These are phyloP conservation scores for Hepsetus odoe DNA, from an alignment of 2,113 vertebrate species.

Conservation along the genomic window DNA sequence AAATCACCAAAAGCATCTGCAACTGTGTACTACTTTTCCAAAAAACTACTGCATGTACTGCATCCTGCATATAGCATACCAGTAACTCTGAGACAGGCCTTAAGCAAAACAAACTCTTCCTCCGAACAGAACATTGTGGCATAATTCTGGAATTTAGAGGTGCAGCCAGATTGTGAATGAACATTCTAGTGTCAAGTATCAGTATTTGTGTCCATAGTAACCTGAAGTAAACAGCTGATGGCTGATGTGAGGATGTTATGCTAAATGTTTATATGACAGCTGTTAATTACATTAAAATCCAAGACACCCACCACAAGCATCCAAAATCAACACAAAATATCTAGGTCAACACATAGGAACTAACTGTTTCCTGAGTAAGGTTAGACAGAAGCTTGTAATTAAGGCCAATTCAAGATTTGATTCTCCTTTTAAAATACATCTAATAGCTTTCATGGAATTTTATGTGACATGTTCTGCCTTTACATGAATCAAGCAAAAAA, in stretches of 20 bases:
- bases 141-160: conserved; percentile 19
- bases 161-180: conserved; percentile 48
- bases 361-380: conserved; percentile 19
- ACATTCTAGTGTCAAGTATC: conserved; percentile 48
- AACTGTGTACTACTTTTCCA: too few relatives aligned
- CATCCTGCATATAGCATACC: conserved; percentile 32
- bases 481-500: not conserved
- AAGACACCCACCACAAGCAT: conserved; percentile 15
- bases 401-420: conserved; percentile 1
- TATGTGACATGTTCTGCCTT: not conserved
- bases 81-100: conserved; percentile 33
- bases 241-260: conserved; percentile 38
- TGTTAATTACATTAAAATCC: conserved; percentile 41
- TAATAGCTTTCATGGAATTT: not conserved
- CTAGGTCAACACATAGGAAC: conserved; percentile 34
- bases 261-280: conserved; percentile 52
- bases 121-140: conserved; percentile 38
- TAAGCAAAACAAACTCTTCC: conserved; percentile 40
- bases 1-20: too few relatives aligned
- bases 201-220: conserved; percentile 41
- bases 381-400: conserved; percentile 43
- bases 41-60: conserved; percentile 12
- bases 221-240: conserved; percentile 52
- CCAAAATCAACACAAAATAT: conserved; percentile 32
- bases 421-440: conserved; percentile 22